Evolutionary conservation across 1,140 invertebrate genomes (phyloP).

Genomic region (Eriosoma lanigerum): DNA sequence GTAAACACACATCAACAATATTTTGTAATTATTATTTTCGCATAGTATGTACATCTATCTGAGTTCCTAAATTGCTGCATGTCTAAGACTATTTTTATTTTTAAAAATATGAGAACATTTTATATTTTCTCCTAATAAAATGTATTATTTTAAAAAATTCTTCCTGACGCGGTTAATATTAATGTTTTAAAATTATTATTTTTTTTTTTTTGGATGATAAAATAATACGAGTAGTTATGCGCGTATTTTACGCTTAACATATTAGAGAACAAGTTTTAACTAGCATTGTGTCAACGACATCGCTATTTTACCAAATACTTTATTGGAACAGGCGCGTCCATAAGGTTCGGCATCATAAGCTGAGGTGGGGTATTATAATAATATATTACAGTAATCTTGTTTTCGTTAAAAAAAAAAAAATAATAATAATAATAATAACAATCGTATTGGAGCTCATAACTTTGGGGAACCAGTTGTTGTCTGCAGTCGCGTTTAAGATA

Average conservation of each 20-base stretch:
- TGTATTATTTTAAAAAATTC: no score
- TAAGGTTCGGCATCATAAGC: no score
- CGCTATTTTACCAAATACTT: neutral
- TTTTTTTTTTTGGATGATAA: no score
- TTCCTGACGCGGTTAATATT: no score
- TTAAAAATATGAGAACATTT: neutral
- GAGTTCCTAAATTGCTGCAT: no score
- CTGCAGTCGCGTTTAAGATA: slow-evolving; percentile 12
- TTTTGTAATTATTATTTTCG: neutral
- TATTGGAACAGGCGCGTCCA: neutral
- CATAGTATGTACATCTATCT: neutral
- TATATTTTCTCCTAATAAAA: no score
- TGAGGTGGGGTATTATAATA: neutral
- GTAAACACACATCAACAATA: neutral
- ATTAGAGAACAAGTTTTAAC: slow-evolving; percentile 13
- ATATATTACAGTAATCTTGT: neutral
- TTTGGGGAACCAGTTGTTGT: slow-evolving; percentile 45
- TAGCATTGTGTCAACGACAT: neutral
- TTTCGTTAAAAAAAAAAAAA: neutral
- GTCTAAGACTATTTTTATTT: slow-evolving; percentile 3
- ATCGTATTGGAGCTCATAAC: slow-evolving; percentile 39
- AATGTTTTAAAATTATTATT: no score
- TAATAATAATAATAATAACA: neutral
- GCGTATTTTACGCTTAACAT: slow-evolving; percentile 2
- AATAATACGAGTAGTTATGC: no score